phyloP scores from a whole-genome alignment of 2,113 vertebrate species.

The Barbus barbus region DNA sequence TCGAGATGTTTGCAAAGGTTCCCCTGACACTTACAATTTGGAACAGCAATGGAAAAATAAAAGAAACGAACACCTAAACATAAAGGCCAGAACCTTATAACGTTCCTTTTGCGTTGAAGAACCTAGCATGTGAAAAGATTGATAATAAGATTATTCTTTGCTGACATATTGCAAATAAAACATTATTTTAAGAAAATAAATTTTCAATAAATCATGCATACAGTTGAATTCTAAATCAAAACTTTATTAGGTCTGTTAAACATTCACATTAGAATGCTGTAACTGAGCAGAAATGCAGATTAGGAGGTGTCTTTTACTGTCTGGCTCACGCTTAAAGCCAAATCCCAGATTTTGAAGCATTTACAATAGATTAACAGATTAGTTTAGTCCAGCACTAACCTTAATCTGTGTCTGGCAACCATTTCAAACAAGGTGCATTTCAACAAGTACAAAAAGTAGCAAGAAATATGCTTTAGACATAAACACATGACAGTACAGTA shows the following conservation, averaged over 20 bases:
- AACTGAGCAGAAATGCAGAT: background rate
- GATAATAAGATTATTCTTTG: background rate
- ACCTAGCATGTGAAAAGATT: too few relatives aligned
- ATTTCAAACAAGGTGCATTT: background rate
- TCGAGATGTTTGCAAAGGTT: background rate
- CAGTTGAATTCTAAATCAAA: background rate
- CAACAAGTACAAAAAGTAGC: background rate
- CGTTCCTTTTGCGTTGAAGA: background rate
- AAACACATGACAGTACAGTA: background rate
- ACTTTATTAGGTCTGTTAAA: background rate
- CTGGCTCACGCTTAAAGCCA: background rate
- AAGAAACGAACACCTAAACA: background rate
- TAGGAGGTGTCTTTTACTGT: conserved; percentile 11
- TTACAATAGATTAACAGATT: conserved; percentile 30
- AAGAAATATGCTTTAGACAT: background rate
- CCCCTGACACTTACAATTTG: background rate
- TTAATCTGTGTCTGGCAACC: conserved; percentile 27
- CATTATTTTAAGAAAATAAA: too few relatives aligned
- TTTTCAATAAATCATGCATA: background rate
- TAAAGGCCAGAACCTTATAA: background rate
- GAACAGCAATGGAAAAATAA: background rate
- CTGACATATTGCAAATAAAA: too few relatives aligned
- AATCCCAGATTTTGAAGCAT: conserved; percentile 26
- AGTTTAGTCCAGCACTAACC: background rate
- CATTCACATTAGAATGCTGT: background rate